These are phyloP conservation scores for Melinopterus prodromus DNA, from an alignment of 2,888 invertebrate species.

Conservation along the genomic window DNA sequence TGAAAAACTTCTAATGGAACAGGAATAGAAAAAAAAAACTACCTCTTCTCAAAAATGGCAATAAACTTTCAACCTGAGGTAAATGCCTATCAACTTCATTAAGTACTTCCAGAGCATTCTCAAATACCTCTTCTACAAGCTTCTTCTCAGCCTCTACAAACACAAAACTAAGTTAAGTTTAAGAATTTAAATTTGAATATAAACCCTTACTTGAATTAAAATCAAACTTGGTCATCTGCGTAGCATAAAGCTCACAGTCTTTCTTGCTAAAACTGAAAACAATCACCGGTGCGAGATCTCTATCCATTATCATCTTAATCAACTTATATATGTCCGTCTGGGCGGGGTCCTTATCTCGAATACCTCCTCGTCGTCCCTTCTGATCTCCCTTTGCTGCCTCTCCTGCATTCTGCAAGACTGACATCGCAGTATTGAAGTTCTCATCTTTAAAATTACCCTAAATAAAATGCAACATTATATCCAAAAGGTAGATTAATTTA, in stretches of 20 bases:
- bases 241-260: constrained; percentile 96
- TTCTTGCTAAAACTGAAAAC: constrained; percentile 99
- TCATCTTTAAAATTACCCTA: constrained; percentile 95
- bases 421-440: constrained; percentile 98
- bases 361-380: constrained; percentile 79
- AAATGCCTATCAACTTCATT: constrained; percentile 93
- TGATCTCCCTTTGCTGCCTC: constrained; percentile 86
- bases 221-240: constrained; percentile 96
- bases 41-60: constrained; percentile 88
- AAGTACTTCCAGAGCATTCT: constrained; percentile 96
- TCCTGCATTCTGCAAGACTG: constrained; percentile 80
- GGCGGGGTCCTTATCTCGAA: constrained; percentile 66
- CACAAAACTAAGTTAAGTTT: not conserved
- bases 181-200: not conserved
- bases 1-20: too few relatives aligned
- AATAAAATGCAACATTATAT: constrained; percentile 30
- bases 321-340: constrained; percentile 94
- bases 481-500: too few relatives aligned
- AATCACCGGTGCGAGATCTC: constrained; percentile 97
- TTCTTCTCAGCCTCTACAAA: constrained; percentile 85
- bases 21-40: constrained; percentile 21
- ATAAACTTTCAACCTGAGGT: constrained; percentile 93
- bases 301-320: constrained; percentile 98
- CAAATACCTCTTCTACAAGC: constrained; percentile 95
- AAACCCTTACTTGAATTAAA: constrained; percentile 81